phyloP scores from a whole-genome alignment of 2,888 invertebrate genomes.

The Acrobeloides nanus region DNA sequence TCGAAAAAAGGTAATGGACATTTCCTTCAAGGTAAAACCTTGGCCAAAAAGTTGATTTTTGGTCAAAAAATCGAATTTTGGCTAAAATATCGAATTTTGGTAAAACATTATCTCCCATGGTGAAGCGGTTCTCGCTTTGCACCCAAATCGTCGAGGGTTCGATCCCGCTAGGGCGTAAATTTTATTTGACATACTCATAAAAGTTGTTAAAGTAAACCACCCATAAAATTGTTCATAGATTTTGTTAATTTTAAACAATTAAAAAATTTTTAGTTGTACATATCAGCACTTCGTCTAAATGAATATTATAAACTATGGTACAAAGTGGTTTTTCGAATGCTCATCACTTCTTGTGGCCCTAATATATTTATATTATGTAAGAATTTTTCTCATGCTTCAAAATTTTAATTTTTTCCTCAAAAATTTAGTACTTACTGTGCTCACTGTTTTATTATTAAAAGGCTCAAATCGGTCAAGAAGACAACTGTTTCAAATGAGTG shows the following conservation, averaged over 20 bases:
- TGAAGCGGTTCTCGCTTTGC: too few species aligned
- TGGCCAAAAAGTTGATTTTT: too few species aligned
- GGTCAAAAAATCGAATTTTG: too few species aligned
- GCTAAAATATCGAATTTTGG: too few species aligned
- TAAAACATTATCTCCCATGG: not conserved
- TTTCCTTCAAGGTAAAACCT: not conserved
- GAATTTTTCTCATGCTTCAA: constrained; percentile 2
- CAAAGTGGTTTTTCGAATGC: constrained; percentile 39
- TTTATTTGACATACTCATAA: too few species aligned
- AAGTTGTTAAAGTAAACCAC: too few species aligned
- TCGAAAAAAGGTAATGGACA: too few species aligned
- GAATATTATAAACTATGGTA: constrained; percentile 29
- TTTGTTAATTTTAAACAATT: not conserved
- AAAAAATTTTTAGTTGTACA: constrained; percentile 22
- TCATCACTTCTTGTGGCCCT: constrained; percentile 41
- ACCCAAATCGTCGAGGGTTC: too few species aligned
- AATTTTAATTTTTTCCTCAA: constrained; percentile 7
- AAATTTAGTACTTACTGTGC: constrained; percentile 29
- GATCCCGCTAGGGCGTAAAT: too few species aligned
- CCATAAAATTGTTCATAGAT: too few species aligned
- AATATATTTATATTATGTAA: constrained; percentile 39
- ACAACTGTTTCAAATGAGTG: constrained; percentile 41
- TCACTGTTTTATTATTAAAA: constrained; percentile 34
- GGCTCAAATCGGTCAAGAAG: constrained; percentile 41
- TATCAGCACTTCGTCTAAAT: constrained; percentile 31